A percentile compares a stretch with the other conserved stretches of the same genome.
Conservation (phyloP, 2,113 vertebrate genomes). For the Anarrhichthys ocellatus region DNA sequence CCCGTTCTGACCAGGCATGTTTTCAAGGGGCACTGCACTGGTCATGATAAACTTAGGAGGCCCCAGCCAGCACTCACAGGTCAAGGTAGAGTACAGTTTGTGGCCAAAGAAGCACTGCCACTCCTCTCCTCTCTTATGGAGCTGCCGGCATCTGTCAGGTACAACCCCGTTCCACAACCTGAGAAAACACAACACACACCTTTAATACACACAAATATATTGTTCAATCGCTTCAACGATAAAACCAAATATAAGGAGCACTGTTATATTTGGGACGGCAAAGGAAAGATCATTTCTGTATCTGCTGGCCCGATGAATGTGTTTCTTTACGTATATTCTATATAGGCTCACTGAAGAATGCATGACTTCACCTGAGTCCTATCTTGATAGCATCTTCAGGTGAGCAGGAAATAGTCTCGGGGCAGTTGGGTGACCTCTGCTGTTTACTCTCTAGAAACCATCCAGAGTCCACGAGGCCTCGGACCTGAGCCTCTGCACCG, state of each 20-base stretch:
- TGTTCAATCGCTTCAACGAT: neutral
- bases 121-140: constrained; percentile 85
- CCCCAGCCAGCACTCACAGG: constrained; percentile 76
- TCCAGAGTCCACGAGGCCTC: constrained; percentile 87
- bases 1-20: neutral
- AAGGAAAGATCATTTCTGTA: neutral
- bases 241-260: neutral
- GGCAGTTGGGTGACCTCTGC: constrained; percentile 81
- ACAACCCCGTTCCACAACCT: constrained; percentile 88
- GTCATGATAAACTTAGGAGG: neutral
- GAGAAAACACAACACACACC: constrained; percentile 34
- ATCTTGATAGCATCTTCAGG: constrained; percentile 86
- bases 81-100: constrained; percentile 84
- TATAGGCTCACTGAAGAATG: neutral
- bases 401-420: constrained; percentile 82
- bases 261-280: neutral
- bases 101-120: constrained; percentile 89
- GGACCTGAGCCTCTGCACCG: constrained; percentile 84
- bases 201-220: neutral
- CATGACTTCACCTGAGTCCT: constrained; percentile 80
- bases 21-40: neutral
- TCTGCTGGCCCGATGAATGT: neutral
- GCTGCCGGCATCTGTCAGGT: constrained; percentile 85
- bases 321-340: neutral
- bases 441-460: constrained; percentile 88